Evolutionary conservation across 2,888 invertebrate genomes (phyloP), one percentile per base, ranked within the genome.

Genomic region (Acronicta alni): DNA sequence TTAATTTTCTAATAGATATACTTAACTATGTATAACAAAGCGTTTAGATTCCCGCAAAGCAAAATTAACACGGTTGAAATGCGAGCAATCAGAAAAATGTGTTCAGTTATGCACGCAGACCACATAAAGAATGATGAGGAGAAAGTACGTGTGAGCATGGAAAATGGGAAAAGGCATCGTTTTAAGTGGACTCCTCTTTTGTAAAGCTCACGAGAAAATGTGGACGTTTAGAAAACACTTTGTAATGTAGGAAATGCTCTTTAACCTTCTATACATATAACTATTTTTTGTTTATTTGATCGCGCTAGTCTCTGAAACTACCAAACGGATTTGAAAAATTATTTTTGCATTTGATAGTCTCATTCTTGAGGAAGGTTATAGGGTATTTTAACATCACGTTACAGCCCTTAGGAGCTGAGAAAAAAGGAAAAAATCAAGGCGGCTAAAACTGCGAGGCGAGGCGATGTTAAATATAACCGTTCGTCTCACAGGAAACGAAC

Each of bases 121-220:
- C 60, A 42, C 57, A 56, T 60, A 57, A 52, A 58, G 30, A 63
- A 49, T 47, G 37, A 65, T 57, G 47, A 52, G 35, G 48, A 54
- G 65, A 69, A 69, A 65, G 69, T 59, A 64, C 43, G 55, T 51
- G 59, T 30, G 14, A 16, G 51, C 43, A 54, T 66, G 57, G 63
- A 63, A 55, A 72, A 72, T 47, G 51, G 44, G 17, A 60, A 70
- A 70, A 53, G 65, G 57, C 63, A 58, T 54, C 57, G 56, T 54
- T 70, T 52, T 18, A 53, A 63, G 47, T 66, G 44, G 49, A 39
- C 14, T n/a, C 48, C 14, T 41, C 43, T 51, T 64, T 37, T 56
- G 59, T 65, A 47, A 59, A 49, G 51, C 51, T 56, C 30, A 26
- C 41, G 35, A 47, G 39, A 56, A 66, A 37, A 46, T 41, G 23